Conservation (phyloP, 2,113 vertebrate genomes). For the Carollia perspicillata region DNA sequence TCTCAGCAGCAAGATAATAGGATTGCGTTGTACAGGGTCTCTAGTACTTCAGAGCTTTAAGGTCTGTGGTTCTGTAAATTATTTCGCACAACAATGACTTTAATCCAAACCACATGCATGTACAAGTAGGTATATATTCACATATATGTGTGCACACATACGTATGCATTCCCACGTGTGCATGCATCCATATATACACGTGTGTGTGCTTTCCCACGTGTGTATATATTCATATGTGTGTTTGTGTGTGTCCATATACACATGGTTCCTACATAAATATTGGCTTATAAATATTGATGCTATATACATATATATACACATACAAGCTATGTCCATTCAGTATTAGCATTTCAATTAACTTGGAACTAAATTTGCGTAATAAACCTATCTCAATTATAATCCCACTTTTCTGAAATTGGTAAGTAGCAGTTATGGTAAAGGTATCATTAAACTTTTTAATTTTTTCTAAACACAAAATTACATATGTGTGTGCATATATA, state of each 20-base stretch:
- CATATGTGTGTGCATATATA: neutral
- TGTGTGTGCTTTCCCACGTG: no score
- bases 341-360: neutral
- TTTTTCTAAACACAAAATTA: neutral
- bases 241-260: no score
- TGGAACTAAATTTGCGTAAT: neutral
- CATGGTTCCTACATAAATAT: no score
- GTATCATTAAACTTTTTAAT: neutral
- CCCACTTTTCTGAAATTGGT: neutral
- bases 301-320: no score
- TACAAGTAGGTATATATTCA: no score
- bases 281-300: no score
- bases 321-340: neutral
- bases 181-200: no score
- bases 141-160: no score
- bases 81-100: neutral
- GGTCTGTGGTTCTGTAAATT: neutral
- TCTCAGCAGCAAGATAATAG: neutral
- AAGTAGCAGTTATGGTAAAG: neutral
- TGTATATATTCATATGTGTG: no score
- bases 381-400: neutral
- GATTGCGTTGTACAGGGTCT: neutral
- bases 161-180: no score
- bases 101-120: neutral
- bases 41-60: neutral